Conservation (phyloP, 2,888 invertebrate species). For the Pediacus dermestoides region DNA sequence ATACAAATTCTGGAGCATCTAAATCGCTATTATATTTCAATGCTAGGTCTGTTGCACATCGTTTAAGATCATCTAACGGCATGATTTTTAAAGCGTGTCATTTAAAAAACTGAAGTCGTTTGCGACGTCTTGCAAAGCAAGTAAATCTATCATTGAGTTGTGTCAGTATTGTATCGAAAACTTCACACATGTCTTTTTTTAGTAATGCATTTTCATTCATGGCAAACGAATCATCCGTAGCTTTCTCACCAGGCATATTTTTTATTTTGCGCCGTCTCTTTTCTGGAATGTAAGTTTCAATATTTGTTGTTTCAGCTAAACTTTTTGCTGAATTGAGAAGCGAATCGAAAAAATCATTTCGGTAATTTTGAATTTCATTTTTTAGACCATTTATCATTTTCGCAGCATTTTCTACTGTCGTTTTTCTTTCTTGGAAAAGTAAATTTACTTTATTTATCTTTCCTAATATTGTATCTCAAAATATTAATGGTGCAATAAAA, state of each 20-base stretch:
- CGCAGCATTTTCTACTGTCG: neutral
- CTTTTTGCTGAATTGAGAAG: neutral
- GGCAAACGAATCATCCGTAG: neutral
- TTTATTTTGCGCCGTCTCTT: neutral
- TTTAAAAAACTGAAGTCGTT: neutral
- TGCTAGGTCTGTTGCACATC: conserved; percentile 8
- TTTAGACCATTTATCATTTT: neutral
- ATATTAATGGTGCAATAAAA: neutral
- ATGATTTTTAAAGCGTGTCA: neutral
- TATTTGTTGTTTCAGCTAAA: neutral
- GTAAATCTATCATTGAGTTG: neutral
- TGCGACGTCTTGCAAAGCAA: neutral
- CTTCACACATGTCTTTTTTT: neutral
- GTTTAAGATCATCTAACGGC: conserved; percentile 1
- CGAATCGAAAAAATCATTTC: neutral
- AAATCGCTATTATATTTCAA: conserved; percentile 9
- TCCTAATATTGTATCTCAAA: neutral
- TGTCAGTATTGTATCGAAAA: neutral
- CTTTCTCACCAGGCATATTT: neutral
- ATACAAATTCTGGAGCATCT: conserved; percentile 7
- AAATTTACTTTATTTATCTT: neutral
- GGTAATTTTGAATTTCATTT: neutral
- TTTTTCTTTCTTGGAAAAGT: neutral
- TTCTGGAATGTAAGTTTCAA: neutral
- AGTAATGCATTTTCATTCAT: neutral